Evolutionary conservation across 1,140 invertebrate species (phyloP).

Genomic region (Samia ricini): DNA sequence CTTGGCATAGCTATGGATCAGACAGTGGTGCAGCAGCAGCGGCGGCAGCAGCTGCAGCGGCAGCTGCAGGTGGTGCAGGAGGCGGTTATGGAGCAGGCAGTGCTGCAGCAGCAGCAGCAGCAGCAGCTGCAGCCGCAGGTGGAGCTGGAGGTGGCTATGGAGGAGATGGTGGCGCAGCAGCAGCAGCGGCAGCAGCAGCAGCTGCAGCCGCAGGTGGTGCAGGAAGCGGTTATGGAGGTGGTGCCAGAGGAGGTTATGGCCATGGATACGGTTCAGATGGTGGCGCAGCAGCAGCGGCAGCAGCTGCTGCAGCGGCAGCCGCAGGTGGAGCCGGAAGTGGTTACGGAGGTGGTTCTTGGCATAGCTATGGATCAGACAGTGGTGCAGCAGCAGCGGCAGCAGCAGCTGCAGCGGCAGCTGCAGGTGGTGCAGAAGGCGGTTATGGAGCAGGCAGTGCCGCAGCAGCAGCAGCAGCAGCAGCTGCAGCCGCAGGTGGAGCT

Average conservation of each 20-base stretch:
- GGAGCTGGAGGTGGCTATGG: neutral
- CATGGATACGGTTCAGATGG: neutral
- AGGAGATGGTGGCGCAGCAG: constrained; percentile 4
- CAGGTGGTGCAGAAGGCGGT: neutral
- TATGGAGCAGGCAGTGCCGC: neutral
- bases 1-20: no score
- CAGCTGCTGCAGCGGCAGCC: neutral
- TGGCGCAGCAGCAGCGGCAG: neutral
- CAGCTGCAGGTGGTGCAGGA: constrained; percentile 5
- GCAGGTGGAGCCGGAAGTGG: neutral
- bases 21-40: no score
- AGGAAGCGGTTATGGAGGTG: neutral
- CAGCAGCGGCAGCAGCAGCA: no score
- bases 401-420: neutral
- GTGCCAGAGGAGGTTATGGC: neutral
- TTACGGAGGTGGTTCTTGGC: neutral
- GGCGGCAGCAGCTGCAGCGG: constrained; percentile 5
- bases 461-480: neutral
- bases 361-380: no score
- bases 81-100: constrained; percentile 14
- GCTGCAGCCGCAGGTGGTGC: constrained; percentile 11
- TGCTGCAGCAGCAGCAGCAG: no score
- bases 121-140: neutral
- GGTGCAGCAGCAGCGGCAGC: no score
- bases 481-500: neutral